Conservation (phyloP, 1,140 invertebrate genomes). For the Drosophila albomicans region DNA sequence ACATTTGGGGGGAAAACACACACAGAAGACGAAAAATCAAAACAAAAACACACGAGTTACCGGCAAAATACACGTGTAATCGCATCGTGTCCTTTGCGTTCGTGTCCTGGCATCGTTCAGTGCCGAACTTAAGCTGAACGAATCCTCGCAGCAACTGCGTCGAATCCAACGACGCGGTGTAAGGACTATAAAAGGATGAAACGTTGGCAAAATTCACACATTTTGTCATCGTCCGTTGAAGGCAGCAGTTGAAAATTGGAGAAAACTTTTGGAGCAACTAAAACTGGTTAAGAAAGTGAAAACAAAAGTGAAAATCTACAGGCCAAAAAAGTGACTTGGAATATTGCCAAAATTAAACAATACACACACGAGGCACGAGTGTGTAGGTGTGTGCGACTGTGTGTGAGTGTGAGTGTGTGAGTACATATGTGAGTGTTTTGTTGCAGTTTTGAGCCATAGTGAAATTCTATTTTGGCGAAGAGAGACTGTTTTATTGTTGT, state of each 20-base stretch:
- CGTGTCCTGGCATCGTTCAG: slow-evolving; percentile 32
- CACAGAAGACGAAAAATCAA: slow-evolving; percentile 54
- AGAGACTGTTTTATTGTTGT: slow-evolving; percentile 37
- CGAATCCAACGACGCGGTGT: slow-evolving; percentile 59
- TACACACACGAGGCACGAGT: slow-evolving; percentile 1
- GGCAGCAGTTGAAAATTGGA: slow-evolving; percentile 29
- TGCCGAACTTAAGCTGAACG: slow-evolving; percentile 38
- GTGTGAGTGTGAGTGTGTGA: slow-evolving; percentile 11
- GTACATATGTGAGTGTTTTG: slow-evolving; percentile 28
- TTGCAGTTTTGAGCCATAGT: slow-evolving; percentile 44
- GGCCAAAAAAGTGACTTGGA: slow-evolving; percentile 44
- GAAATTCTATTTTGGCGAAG: slow-evolving; percentile 68
- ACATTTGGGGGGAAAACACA: slow-evolving; percentile 42
- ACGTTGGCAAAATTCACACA: slow-evolving; percentile 37
- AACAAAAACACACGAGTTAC: slow-evolving; percentile 77
- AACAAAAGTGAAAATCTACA: slow-evolving; percentile 74
- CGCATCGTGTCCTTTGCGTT: not conserved
- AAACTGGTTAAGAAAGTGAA: slow-evolving; percentile 47
- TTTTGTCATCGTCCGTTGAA: slow-evolving; percentile 64
- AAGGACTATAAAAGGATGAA: slow-evolving; percentile 62
- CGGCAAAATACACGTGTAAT: slow-evolving; percentile 75
- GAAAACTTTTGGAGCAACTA: not conserved
- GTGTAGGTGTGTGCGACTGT: slow-evolving; percentile 13
- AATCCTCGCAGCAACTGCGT: slow-evolving; percentile 41
- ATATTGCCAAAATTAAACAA: slow-evolving; percentile 33